phyloP scores from a whole-genome alignment of 2,113 vertebrate species.

The Leptodactylus fuscus region DNA sequence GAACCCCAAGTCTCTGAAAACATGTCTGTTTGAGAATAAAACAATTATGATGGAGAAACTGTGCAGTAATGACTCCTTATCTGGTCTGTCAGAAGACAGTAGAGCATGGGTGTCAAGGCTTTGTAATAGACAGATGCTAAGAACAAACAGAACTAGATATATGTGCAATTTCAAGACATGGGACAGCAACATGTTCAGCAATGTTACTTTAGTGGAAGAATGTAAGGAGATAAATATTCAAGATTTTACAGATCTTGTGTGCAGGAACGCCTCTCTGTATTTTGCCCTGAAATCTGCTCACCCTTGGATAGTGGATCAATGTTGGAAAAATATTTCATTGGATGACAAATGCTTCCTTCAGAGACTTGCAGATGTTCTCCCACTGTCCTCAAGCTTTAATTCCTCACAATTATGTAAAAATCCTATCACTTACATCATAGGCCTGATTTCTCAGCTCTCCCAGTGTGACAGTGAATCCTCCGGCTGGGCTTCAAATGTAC shows the following conservation, averaged over 20 bases:
- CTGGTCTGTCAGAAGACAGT: constrained; percentile 67
- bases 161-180: constrained; percentile 73
- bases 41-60: constrained; percentile 73
- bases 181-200: constrained; percentile 67
- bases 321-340: constrained; percentile 63
- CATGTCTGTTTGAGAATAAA: constrained; percentile 83
- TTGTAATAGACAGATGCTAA: constrained; percentile 69
- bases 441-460: constrained; percentile 77
- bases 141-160: constrained; percentile 64
- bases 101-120: constrained; percentile 76
- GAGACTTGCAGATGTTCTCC: constrained; percentile 80
- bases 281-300: constrained; percentile 66
- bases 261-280: constrained; percentile 77
- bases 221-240: constrained; percentile 65
- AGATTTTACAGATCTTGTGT: constrained; percentile 78
- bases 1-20: constrained; percentile 78
- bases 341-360: constrained; percentile 80
- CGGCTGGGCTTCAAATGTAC: constrained; percentile 74
- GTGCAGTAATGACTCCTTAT: constrained; percentile 70
- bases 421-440: constrained; percentile 75
- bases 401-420: constrained; percentile 80
- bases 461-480: constrained; percentile 75
- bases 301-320: constrained; percentile 72
- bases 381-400: constrained; percentile 76
- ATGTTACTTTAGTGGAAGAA: constrained; percentile 69